phyloP scores from a whole-genome alignment of 2,888 invertebrate species.

The Spatulosminthurus flaviceps region DNA sequence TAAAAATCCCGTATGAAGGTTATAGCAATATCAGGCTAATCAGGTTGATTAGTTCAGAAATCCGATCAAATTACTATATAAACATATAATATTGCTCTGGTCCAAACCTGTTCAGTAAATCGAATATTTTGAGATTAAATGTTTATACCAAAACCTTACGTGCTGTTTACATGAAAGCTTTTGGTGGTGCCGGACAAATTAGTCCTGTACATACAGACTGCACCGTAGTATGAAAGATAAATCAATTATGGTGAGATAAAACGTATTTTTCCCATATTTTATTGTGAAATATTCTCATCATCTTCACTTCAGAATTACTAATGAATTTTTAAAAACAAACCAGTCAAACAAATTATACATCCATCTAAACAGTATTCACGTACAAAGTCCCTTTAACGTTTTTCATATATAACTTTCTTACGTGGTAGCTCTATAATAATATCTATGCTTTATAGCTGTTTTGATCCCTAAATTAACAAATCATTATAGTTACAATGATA shows the following conservation, averaged over 20 bases:
- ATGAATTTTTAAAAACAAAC: slow-evolving; percentile 6
- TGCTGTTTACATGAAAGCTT: too few relatives aligned
- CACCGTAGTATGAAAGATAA: background rate
- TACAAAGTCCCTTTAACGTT: slow-evolving; percentile 21
- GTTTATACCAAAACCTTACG: too few relatives aligned
- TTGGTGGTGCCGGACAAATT: too few relatives aligned
- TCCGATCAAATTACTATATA: too few relatives aligned
- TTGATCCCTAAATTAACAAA: slow-evolving; percentile 1
- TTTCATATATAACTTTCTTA: slow-evolving; percentile 15
- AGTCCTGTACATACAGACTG: too few relatives aligned
- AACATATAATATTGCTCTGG: too few relatives aligned
- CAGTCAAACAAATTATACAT: background rate
- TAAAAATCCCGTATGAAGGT: too few relatives aligned
- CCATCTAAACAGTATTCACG: background rate
- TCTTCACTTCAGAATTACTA: background rate
- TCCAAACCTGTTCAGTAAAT: too few relatives aligned
- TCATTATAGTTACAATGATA: background rate
- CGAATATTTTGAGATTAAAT: too few relatives aligned
- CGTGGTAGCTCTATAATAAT: background rate
- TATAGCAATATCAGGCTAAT: too few relatives aligned
- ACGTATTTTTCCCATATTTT: background rate
- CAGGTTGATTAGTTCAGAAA: too few relatives aligned
- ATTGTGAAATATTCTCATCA: slow-evolving; percentile 20
- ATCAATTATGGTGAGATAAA: background rate
- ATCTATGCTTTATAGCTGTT: slow-evolving; percentile 19